Conservation (phyloP, 2,113 vertebrate genomes). For the Sisor rabdophorus region DNA sequence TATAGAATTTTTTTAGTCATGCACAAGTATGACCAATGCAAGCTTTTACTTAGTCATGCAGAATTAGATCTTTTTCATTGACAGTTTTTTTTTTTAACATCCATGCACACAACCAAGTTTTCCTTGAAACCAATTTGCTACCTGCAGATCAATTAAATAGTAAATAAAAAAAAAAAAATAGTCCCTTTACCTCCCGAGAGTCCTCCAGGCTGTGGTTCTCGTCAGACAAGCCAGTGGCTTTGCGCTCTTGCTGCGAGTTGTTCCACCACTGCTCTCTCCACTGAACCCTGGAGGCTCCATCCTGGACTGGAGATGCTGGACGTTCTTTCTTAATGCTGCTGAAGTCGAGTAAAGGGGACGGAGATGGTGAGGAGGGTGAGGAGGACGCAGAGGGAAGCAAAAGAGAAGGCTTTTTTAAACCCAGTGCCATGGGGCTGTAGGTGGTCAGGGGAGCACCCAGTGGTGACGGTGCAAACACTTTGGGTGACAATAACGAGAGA, state of each 20-base stretch:
- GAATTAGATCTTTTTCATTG: background rate
- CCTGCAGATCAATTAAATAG: background rate
- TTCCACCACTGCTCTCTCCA: constrained; percentile 90
- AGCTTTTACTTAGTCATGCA: constrained; percentile 25
- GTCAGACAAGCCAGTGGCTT: constrained; percentile 65
- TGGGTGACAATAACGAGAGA: constrained; percentile 76
- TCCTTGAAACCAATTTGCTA: background rate
- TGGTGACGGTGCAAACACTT: constrained; percentile 81
- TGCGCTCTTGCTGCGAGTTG: constrained; percentile 73
- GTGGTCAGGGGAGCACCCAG: constrained; percentile 69
- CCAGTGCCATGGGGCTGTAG: constrained; percentile 77
- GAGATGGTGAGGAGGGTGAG: constrained; percentile 70
- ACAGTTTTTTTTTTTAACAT: background rate
- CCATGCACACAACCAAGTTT: constrained; percentile 4
- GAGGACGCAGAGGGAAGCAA: constrained; percentile 79
- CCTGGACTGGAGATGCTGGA: constrained; percentile 54
- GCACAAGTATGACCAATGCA: constrained; percentile 6
- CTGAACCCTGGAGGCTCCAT: constrained; percentile 56
- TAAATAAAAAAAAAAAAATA: background rate
- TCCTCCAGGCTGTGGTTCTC: constrained; percentile 76
- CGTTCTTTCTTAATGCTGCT: constrained; percentile 78
- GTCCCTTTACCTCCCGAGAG: constrained; percentile 58
- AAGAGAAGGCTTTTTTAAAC: constrained; percentile 79
- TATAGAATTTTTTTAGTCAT: background rate
- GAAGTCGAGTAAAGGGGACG: constrained; percentile 70